Conservation (phyloP, 2,797 vertebrate genomes). For the Somateria mollissima region DNA sequence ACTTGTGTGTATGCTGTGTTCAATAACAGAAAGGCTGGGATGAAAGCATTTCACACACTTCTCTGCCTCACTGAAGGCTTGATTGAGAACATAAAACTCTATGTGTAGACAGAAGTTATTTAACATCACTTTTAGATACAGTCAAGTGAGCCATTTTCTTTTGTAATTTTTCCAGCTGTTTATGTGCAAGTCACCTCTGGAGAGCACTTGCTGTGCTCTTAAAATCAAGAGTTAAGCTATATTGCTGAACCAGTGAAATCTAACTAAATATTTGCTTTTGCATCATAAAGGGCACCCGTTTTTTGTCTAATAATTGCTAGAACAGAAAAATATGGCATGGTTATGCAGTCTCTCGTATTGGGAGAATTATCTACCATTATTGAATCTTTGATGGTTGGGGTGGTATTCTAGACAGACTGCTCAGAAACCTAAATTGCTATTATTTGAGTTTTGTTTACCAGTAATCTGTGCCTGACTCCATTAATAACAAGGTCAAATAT, state of each 20-base stretch:
- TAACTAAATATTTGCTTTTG: background rate
- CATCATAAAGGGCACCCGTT: background rate
- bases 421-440: background rate
- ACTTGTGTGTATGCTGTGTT: background rate
- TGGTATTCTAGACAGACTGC: background rate
- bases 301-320: background rate
- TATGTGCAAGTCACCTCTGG: background rate
- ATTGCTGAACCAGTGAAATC: background rate
- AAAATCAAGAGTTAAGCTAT: background rate
- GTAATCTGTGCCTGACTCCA: background rate
- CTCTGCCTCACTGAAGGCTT: background rate
- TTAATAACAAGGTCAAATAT: background rate
- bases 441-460: background rate
- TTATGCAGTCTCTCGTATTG: background rate
- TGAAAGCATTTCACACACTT: slow-evolving; percentile 40
- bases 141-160: background rate
- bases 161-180: slow-evolving; percentile 27
- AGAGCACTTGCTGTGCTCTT: background rate
- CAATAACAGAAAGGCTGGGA: slow-evolving; percentile 19
- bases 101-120: slow-evolving; percentile 22
- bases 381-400: background rate
- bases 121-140: background rate
- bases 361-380: background rate
- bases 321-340: background rate
- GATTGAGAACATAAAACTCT: slow-evolving; percentile 20